phyloP scores from a whole-genome alignment of 1,140 invertebrate genomes.

The Macrobrachium rosenbergii region DNA sequence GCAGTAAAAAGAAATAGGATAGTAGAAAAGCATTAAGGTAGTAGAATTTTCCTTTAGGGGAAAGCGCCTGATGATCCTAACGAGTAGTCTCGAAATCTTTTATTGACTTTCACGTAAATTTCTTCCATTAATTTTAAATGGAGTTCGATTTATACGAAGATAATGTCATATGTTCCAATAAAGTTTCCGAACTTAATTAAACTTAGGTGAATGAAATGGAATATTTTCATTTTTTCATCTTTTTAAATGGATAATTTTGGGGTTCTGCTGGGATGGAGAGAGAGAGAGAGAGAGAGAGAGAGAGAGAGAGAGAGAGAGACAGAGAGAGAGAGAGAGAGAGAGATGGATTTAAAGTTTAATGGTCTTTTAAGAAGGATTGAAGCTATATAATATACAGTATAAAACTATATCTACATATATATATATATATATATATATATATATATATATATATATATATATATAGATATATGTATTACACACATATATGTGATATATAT shows the following conservation, averaged over 20 bases:
- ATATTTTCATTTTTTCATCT: too few relatives aligned
- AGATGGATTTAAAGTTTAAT: background rate
- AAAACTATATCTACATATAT: constrained; percentile 33
- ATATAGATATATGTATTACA: background rate
- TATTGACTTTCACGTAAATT: too few relatives aligned
- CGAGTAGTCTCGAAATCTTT: too few relatives aligned
- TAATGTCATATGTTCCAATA: too few relatives aligned
- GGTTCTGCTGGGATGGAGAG: background rate
- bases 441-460: constrained; percentile 27
- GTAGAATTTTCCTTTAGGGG: too few relatives aligned
- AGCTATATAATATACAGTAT: constrained; percentile 31
- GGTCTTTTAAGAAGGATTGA: background rate
- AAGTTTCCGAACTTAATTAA: too few relatives aligned
- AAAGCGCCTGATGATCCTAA: too few relatives aligned
- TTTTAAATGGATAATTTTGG: background rate
- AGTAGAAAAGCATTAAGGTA: too few relatives aligned
- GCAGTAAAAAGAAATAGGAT: too few relatives aligned
- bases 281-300: constrained; percentile 25
- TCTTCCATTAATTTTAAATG: too few relatives aligned
- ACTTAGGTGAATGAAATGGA: too few relatives aligned
- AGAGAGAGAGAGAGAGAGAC: constrained; percentile 29
- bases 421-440: constrained; percentile 43
- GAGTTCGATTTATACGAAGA: too few relatives aligned
- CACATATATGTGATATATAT: constrained; percentile 14
- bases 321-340: constrained; percentile 27